phyloP scores from a whole-genome alignment of 30 jellyfish, hydroid and myxozoan species.

The Hydra vulgaris region DNA sequence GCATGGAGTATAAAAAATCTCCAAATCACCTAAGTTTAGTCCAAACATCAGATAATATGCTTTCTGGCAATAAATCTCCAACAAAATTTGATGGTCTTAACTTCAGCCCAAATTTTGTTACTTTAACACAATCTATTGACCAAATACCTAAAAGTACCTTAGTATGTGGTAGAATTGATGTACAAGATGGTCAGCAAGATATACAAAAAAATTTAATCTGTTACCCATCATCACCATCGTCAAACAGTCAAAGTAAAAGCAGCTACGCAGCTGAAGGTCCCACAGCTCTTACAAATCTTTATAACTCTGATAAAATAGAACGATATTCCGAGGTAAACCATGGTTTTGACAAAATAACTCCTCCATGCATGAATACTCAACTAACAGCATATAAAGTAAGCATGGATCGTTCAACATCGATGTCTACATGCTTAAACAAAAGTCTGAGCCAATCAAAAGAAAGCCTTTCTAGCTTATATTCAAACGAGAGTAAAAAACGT shows the following conservation, averaged over 20 bases:
- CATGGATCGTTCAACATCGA: slow-evolving; percentile 4
- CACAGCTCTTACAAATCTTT: slow-evolving; percentile 11
- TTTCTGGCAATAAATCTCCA: too few species aligned
- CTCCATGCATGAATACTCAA: background rate
- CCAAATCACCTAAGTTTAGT: background rate
- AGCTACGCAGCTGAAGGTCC: slow-evolving; percentile 45
- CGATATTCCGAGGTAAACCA: background rate
- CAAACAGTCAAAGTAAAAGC: background rate
- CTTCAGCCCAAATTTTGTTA: background rate
- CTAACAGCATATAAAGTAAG: background rate
- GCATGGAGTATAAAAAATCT: background rate
- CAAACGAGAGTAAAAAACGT: background rate
- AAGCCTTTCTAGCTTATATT: background rate
- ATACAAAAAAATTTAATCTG: background rate
- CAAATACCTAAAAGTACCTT: background rate
- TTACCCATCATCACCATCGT: background rate
- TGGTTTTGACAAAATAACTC: background rate
- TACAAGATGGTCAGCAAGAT: too few species aligned
- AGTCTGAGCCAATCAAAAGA: background rate
- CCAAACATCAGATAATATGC: background rate
- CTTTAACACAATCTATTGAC: background rate
- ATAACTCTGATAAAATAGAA: background rate
- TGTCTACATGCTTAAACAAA: background rate
- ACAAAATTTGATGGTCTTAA: background rate
- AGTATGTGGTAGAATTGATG: too few species aligned